A percentile compares a stretch with the other conserved stretches of the same genome.
Evolutionary conservation across 2,797 vertebrate species (phyloP).

Genomic region (Sandelia bainsii): DNA sequence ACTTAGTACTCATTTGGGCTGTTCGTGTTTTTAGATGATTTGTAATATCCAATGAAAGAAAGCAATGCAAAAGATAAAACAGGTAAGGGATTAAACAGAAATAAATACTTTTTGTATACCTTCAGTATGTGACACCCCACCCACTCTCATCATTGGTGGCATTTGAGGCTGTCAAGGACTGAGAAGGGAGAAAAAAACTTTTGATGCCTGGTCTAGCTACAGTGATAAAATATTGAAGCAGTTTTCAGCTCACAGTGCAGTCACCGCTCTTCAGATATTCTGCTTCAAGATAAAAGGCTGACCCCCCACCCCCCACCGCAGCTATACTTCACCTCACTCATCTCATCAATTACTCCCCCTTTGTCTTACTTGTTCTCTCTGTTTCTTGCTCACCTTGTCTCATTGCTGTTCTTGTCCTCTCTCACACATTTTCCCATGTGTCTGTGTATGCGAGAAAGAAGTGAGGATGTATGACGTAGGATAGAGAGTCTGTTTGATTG

Average conservation of each 20-base stretch:
- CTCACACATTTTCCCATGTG: background rate
- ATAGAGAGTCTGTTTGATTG: background rate
- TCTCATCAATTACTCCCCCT: conserved; percentile 53
- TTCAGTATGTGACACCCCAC: conserved; percentile 24
- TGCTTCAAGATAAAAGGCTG: conserved; percentile 76
- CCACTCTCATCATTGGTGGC: conserved; percentile 46
- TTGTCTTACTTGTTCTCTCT: conserved; percentile 37
- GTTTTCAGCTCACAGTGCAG: conserved; percentile 56
- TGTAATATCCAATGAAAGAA: background rate
- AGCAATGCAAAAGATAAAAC: background rate
- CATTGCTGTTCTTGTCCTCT: background rate
- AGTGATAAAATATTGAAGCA: conserved; percentile 74
- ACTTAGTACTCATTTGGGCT: no score
- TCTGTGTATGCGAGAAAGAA: background rate
- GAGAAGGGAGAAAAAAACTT: conserved; percentile 41
- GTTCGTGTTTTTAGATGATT: background rate
- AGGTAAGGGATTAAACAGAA: conserved; percentile 5
- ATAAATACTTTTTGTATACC: conserved; percentile 9
- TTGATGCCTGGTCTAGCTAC: conserved; percentile 59
- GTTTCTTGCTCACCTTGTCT: conserved; percentile 34
- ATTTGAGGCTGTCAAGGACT: conserved; percentile 58
- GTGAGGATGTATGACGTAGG: background rate
- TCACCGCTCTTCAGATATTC: conserved; percentile 70
- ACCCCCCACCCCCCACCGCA: conserved; percentile 24
- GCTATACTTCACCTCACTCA: conserved; percentile 53